Conservation (phyloP, 2,113 vertebrate species). For the Macaca fascicularis region DNA sequence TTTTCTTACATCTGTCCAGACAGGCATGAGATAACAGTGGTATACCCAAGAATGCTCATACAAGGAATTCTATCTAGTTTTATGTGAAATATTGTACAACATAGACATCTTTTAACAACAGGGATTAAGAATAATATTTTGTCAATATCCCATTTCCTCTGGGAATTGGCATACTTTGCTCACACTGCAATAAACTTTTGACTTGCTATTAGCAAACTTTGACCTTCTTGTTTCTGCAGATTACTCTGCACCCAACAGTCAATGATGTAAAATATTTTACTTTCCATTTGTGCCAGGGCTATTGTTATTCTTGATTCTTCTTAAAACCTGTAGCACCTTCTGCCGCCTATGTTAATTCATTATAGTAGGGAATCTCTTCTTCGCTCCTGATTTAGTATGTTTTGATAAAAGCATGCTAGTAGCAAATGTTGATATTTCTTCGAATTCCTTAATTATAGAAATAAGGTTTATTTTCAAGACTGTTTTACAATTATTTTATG, state of each 20-base stretch:
- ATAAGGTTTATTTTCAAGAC: conserved; percentile 10
- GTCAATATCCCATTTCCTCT: not conserved
- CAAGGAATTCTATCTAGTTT: not conserved
- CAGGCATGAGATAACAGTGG: not conserved
- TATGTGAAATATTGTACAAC: not conserved
- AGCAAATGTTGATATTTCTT: not conserved
- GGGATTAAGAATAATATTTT: not conserved
- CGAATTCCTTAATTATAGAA: not conserved
- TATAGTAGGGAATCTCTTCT: not conserved
- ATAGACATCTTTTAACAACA: not conserved
- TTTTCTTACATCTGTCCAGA: not conserved
- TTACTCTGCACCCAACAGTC: not conserved
- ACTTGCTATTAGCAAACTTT: not conserved
- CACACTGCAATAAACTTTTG: not conserved
- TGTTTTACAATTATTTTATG: not conserved
- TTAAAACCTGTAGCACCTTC: not conserved
- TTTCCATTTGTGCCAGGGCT: not conserved
- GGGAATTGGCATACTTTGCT: not conserved
- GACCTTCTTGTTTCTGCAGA: not conserved
- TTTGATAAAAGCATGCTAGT: not conserved
- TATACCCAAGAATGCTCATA: not conserved
- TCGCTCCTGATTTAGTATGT: not conserved
- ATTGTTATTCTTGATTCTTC: not conserved
- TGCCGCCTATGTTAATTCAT: not conserved
- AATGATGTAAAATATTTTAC: not conserved